phyloP scores from a whole-genome alignment of 2,113 vertebrate genomes.

The Pionites leucogaster region DNA sequence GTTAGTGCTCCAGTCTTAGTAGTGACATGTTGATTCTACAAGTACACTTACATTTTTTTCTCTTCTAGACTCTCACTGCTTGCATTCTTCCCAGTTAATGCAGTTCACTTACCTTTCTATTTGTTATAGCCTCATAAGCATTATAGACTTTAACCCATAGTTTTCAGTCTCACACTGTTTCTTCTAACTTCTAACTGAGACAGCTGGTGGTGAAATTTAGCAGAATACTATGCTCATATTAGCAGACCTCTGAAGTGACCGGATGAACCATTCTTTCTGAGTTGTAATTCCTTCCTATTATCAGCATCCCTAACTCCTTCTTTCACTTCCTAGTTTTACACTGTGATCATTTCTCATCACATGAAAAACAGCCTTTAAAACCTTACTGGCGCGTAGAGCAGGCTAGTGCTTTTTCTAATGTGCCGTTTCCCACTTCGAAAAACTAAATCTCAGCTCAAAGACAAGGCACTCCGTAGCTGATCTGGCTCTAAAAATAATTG shows the following conservation, averaged over 20 bases:
- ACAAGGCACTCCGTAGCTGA: not conserved
- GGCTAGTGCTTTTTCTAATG: not conserved
- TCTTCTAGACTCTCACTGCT: not conserved
- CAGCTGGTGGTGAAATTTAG: not conserved
- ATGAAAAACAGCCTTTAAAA: not conserved
- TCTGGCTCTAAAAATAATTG: not conserved
- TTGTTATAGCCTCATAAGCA: not conserved
- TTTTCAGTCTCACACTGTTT: not conserved
- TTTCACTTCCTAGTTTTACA: not conserved
- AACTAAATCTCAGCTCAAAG: not conserved
- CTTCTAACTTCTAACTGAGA: not conserved
- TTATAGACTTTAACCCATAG: not conserved
- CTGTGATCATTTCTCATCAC: not conserved
- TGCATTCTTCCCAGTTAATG: not conserved
- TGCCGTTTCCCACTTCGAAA: fast-evolving
- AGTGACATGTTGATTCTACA: not conserved
- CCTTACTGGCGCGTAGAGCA: fast-evolving
- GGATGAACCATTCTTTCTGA: not conserved
- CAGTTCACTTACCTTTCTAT: not conserved
- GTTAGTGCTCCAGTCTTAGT: not conserved
- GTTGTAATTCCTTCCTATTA: not conserved
- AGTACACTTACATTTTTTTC: not conserved
- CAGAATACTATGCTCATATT: not conserved
- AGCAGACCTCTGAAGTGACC: not conserved
- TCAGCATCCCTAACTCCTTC: not conserved